Evolutionary conservation across 2,888 invertebrate species (phyloP), one percentile per base, ranked within the genome.

Genomic region (Corbicula japonica): DNA sequence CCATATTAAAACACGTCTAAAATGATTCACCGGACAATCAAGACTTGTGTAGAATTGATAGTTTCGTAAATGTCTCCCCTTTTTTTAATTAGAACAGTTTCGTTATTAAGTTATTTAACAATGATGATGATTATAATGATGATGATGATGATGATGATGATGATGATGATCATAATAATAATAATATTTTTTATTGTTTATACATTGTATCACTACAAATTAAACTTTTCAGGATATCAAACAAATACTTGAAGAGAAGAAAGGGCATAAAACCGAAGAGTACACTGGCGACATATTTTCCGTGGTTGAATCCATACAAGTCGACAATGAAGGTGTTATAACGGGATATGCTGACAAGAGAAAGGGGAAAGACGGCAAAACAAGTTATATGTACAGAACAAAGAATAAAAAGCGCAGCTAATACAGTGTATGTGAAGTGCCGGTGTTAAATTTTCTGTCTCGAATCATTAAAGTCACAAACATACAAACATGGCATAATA

Each of bases 341-440:
- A 34, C 68, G 15, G 77, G 72, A n/a, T 78, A 72, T 34, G 78
- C 77, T 0, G 81, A 82, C 34, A n/a, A 26, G 18, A 46, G 81
- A 30, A 82, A 82, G 63, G 12, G 30, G 15, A 21, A 23, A 28
- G 75, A 63, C 32, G 73, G 79, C n/a, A 70, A 69, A 54, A 60
- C 73, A 23, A 74, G 74, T 35, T 74, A 74, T 63, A 44, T 79
- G 60, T 79, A 74, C 8, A 72, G 30, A 52, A 34, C 52, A 23
- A 41, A 38, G 6, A 66, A 52, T 12, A 15, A 21, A 23, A 35
- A 52, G 12, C n/a, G n/a, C n/a, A 58, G 58, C 28, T 58, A 58
- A 58, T 32, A 56, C 30, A 56, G n/a, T n/a, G n/a, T n/a, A n/a
- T n/a, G n/a, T n/a, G n/a, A n/a, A n/a, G n/a, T n/a, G n/a, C n/a